Conservation (phyloP, 2,888 invertebrate species). For the Acanthosoma haemorrhoidale region DNA sequence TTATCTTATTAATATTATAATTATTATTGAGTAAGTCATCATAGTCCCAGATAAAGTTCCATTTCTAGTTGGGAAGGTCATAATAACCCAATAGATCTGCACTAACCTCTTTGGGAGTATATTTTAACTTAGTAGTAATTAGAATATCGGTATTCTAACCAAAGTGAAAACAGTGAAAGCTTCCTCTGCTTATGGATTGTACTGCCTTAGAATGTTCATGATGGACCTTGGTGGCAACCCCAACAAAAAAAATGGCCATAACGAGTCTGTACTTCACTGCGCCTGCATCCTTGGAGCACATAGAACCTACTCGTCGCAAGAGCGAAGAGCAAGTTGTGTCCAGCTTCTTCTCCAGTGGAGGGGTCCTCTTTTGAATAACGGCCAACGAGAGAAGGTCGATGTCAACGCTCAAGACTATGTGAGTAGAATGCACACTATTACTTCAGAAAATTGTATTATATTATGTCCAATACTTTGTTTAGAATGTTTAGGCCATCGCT, state of each 20-base stretch:
- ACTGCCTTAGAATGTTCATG: constrained; percentile 53
- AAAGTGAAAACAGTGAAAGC: too few species aligned
- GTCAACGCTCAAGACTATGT: constrained; percentile 58
- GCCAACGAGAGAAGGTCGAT: constrained; percentile 55
- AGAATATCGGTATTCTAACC: not conserved
- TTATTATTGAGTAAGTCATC: too few species aligned
- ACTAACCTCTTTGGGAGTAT: not conserved
- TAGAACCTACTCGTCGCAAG: constrained; percentile 53
- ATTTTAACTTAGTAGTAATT: not conserved
- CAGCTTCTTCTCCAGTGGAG: constrained; percentile 58
- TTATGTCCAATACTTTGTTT: not conserved
- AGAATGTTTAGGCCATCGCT: too few species aligned
- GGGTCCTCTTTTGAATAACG: constrained; percentile 51
- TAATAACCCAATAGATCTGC: too few species aligned
- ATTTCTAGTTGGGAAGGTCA: too few species aligned
- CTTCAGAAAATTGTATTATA: not conserved
- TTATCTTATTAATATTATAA: too few species aligned
- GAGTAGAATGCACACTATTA: too few species aligned
- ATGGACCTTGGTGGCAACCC: constrained; percentile 61
- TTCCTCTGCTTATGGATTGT: too few species aligned
- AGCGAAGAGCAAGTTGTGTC: constrained; percentile 51
- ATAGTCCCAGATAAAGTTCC: too few species aligned
- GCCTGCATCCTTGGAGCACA: constrained; percentile 52
- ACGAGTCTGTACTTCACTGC: constrained; percentile 59
- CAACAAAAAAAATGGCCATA: constrained; percentile 59